Evolutionary conservation across 2,888 invertebrate species (phyloP).

Genomic region (Xiphydria camelus): DNA sequence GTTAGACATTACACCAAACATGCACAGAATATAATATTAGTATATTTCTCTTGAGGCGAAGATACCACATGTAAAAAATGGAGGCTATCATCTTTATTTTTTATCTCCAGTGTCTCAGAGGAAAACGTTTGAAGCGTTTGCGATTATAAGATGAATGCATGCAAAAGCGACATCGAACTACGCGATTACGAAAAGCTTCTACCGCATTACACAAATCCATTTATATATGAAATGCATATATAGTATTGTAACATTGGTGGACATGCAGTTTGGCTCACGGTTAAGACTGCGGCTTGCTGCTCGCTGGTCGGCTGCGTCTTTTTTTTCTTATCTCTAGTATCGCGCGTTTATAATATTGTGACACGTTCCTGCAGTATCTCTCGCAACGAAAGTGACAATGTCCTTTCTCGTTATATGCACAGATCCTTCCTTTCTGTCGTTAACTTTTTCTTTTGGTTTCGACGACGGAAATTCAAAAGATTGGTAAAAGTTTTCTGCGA

Average conservation of each 20-base stretch:
- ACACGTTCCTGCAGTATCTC: too few relatives aligned
- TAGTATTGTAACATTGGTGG: slow-evolving; percentile 11
- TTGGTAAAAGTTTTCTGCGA: neutral
- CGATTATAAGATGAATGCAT: too few relatives aligned
- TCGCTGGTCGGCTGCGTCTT: slow-evolving; percentile 19
- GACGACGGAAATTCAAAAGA: neutral
- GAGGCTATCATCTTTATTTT: too few relatives aligned
- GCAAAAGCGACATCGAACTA: slow-evolving; percentile 14
- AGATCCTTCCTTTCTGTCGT: neutral
- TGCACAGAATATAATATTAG: too few relatives aligned
- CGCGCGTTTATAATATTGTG: too few relatives aligned
- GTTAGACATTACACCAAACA: too few relatives aligned
- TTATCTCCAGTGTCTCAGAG: too few relatives aligned
- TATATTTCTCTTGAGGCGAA: too few relatives aligned
- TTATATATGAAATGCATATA: neutral
- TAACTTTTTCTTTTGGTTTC: neutral
- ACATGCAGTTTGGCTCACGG: slow-evolving; percentile 43
- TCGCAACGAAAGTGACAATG: too few relatives aligned
- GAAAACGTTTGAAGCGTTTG: too few relatives aligned
- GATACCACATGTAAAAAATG: too few relatives aligned
- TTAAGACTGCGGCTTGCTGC: slow-evolving; percentile 25
- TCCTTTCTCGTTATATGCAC: neutral
- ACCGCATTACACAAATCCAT: slow-evolving; percentile 1
- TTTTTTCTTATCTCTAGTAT: too few relatives aligned
- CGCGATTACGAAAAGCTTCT: slow-evolving; percentile 9